phyloP scores from a whole-genome alignment of 2,113 vertebrate genomes.

The Mus musculus region DNA sequence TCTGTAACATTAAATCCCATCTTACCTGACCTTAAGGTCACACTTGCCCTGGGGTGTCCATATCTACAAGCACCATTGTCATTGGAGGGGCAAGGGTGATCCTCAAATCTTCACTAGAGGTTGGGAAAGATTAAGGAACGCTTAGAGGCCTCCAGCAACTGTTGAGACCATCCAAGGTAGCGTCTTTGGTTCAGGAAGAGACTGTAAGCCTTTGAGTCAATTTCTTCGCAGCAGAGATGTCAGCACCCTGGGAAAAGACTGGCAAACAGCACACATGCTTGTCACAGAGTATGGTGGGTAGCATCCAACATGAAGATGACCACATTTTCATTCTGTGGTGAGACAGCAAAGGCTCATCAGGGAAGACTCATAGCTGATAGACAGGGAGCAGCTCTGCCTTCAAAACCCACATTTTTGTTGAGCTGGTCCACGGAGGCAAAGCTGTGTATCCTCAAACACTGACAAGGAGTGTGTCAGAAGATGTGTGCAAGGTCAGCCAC shows the following conservation, averaged over 20 bases:
- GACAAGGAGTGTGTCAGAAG: not conserved
- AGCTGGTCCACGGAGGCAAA: not conserved
- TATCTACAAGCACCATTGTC: not conserved
- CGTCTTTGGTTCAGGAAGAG: rapidly evolving
- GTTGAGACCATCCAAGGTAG: too few relatives aligned
- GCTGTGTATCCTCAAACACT: not conserved
- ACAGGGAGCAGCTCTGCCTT: not conserved
- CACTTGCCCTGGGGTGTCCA: not conserved
- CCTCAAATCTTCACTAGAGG: not conserved
- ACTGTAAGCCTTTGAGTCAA: not conserved
- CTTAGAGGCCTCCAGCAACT: rapidly evolving
- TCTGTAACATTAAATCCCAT: too few relatives aligned
- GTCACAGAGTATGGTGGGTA: not conserved
- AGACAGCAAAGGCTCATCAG: not conserved
- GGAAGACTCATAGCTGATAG: rapidly evolving
- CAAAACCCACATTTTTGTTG: rapidly evolving
- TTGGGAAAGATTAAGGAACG: not conserved
- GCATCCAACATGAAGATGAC: not conserved
- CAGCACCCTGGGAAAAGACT: too few relatives aligned
- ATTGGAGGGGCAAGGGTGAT: too few relatives aligned
- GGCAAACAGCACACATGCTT: not conserved
- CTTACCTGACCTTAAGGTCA: not conserved
- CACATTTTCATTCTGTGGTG: not conserved
- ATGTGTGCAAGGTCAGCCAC: not conserved
- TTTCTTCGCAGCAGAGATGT: not conserved